Base-by-base conservation (phyloP, 2,888 invertebrate genomes). In the Drosophila birchii region DNA sequence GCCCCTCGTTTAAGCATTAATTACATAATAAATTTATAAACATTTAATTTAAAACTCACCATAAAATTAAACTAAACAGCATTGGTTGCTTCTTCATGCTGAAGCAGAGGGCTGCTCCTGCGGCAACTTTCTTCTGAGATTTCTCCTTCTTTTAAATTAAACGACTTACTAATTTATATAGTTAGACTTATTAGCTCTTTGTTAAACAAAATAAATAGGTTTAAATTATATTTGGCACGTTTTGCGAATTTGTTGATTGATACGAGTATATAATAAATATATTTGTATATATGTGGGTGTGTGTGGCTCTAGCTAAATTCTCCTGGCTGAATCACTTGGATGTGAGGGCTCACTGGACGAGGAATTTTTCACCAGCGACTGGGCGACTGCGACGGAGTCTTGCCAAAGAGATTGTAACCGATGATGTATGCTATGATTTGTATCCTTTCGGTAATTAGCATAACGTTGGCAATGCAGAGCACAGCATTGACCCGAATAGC, bases 361-460 rank as follows among this genome's bases (percentile, higher is more conserved):
- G 45, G 44, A 75, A 54, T 62, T 62, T 77, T 32, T 58, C 62
- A 73, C 69, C 68, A 68, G 75, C 39, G 41, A 39, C 34, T 53
- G 51, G 51, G 32, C 49, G 49, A 51, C 49, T 32, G 63, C 51
- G 51, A 51, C 56, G 74, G 55, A 64, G 78, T 81, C 80, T 91
- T 91, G 90, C 91, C 91, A 80, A 91, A 91, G 76, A 91, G 88
- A 91, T 91, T 90, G 83, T 91, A 91, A 91, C 91, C 91, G 90
- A 91, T 91, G 83, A 91, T 88, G 85, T 86, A 88, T 80, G 80
- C 85, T 89, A 82, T 91, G 86, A 89, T 84, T 85, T 90, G 91
- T 62, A 91, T 89, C 88, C 84, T 91, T 91, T 91, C 89, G 78
- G 91, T 87, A 83, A 80, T 91, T 86, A 91, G 91, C 91, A 91